Base-by-base conservation (phyloP, 2,888 invertebrate genomes). In the Ophonus ardosiacus region DNA sequence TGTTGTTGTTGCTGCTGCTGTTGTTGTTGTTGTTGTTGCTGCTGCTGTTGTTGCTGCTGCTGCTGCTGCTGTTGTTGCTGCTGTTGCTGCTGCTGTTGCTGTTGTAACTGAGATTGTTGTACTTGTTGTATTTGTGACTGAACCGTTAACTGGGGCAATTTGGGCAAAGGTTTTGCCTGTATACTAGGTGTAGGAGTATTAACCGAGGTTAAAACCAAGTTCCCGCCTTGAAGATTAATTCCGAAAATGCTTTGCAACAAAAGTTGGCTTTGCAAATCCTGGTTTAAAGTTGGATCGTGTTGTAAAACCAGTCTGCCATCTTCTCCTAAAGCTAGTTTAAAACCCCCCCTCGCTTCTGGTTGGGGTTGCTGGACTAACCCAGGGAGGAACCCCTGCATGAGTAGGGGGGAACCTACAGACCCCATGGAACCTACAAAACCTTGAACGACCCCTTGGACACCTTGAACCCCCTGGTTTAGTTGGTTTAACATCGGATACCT, bases 291-390 rank as follows among this genome's bases (percentile, higher is more conserved):
- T 2, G 94, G 93, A 86, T 94, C 94, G 87, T 95, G 95, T 65
- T 95, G 94, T 79, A 95, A 90, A 61, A 95, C 92, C 65, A 95
- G 91, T 24, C 94, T 91, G 7, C 95, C 95, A 87, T 95, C 95
- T 89, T 95, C 95, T 0, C 94, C 94, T 74, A 95, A 92, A 0
- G 95, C 94, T 83, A 95, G 90, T 85, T 94, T 93, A 85, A 95
- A 92, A 82, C 94, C 94, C 0, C 94, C 94, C 88, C 90, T 91
- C 21, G 93, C 40, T 3, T 59, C 84, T 8, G 7, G 84, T 21
- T 7, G 71, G 10, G 71, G 21, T 15, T 61, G 38, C 38, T 8
- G 8, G 1, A 51, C 43, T 2, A 51, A 51, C 43, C 43, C 43
- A 3, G 43, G 43, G 31, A 31, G 2, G 10, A 51, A 51, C 10